phyloP scores from a whole-genome alignment of 2,888 invertebrate species.

The Campaea margaritaria region DNA sequence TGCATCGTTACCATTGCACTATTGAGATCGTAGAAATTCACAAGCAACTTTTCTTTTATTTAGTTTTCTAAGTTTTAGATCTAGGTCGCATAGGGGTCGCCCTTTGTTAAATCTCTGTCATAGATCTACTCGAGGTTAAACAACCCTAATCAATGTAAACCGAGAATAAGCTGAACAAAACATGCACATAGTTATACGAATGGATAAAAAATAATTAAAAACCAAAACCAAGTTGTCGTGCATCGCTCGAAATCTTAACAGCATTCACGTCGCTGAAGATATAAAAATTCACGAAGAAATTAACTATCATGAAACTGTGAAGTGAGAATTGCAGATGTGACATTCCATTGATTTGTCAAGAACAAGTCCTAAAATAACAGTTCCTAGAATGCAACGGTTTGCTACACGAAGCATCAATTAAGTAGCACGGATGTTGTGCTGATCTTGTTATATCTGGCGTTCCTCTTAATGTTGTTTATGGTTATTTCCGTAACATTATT shows the following conservation, averaged over 20 bases:
- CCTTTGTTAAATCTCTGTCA: constrained; percentile 1
- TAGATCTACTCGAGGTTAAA: constrained; percentile 4
- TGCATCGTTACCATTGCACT: too few relatives aligned
- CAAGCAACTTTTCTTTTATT: too few relatives aligned
- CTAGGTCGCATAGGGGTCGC: too few relatives aligned
- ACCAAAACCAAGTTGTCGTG: constrained; percentile 55
- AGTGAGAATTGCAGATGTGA: constrained; percentile 16
- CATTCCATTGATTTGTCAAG: constrained; percentile 4
- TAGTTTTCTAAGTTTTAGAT: too few relatives aligned
- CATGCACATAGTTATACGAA: neutral
- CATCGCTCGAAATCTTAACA: constrained; percentile 67
- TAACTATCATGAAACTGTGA: constrained; percentile 52
- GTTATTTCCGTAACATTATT: too few relatives aligned
- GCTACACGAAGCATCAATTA: too few relatives aligned
- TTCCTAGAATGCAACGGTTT: too few relatives aligned
- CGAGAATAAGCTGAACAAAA: constrained; percentile 33
- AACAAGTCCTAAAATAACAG: neutral
- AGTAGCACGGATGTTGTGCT: too few relatives aligned
- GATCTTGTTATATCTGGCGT: too few relatives aligned
- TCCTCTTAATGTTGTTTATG: too few relatives aligned
- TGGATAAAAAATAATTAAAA: neutral
- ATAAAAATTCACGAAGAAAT: constrained; percentile 68
- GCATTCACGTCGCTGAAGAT: constrained; percentile 48
- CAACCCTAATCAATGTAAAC: constrained; percentile 44
- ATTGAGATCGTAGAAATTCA: too few relatives aligned